Conservation (phyloP, 2,797 vertebrate genomes). For the Anableps anableps region DNA sequence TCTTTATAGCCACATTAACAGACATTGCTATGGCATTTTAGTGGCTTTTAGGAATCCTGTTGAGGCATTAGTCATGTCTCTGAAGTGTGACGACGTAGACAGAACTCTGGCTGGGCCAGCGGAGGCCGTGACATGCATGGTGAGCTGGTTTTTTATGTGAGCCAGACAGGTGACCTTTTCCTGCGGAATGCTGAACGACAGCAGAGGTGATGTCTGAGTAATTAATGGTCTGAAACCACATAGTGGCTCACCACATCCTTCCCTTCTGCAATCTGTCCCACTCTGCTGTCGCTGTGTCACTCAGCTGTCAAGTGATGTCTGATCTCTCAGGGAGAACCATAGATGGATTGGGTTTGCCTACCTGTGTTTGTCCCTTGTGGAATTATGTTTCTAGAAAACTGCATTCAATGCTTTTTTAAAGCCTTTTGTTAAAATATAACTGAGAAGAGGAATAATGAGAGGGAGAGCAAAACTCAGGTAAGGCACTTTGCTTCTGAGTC, state of each 20-base stretch:
- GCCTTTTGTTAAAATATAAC: conserved; percentile 26
- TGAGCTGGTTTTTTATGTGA: conserved; percentile 52
- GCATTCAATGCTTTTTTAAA: conserved; percentile 34
- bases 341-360: conserved; percentile 26
- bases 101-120: conserved; percentile 27
- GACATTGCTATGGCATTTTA: conserved; percentile 61
- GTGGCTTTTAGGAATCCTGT: conserved; percentile 52
- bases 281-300: conserved; percentile 37
- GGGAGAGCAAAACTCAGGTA: conserved; percentile 18
- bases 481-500: conserved; percentile 28
- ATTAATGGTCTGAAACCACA: conserved; percentile 65
- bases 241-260: conserved; percentile 15
- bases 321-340: conserved; percentile 18
- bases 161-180: conserved; percentile 78
- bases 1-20: conserved; percentile 45
- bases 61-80: conserved; percentile 67
- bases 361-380: conserved; percentile 36
- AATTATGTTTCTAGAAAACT: conserved; percentile 31
- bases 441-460: conserved; percentile 33
- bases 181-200: conserved; percentile 32
- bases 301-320: conserved; percentile 49
- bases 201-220: conserved; percentile 66
- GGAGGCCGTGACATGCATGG: conserved; percentile 64
- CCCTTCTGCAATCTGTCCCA: conserved; percentile 9
- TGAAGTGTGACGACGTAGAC: conserved; percentile 57